These are phyloP conservation scores for Drosophila lacicola DNA, from an alignment of 2,888 invertebrate species.

Conservation along the genomic window DNA sequence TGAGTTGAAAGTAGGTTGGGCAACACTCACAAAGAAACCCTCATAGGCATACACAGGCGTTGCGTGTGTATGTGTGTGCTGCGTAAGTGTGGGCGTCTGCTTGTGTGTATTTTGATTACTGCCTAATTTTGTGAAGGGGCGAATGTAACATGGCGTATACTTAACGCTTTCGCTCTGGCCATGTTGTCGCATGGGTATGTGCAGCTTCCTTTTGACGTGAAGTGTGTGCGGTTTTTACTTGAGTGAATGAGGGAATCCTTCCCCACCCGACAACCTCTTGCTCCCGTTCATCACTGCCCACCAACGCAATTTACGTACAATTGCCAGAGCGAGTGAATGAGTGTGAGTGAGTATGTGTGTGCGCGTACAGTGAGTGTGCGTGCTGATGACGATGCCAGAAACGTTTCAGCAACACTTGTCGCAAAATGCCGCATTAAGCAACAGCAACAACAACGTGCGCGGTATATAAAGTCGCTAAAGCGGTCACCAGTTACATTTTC, in stretches of 20 bases:
- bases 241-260: slow-evolving; percentile 69
- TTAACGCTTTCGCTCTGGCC: slow-evolving; percentile 58
- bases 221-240: slow-evolving; percentile 69
- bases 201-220: slow-evolving; percentile 64
- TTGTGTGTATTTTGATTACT: slow-evolving; percentile 75
- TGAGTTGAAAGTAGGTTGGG: slow-evolving; percentile 67
- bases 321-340: slow-evolving; percentile 40
- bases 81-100: slow-evolving; percentile 26
- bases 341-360: slow-evolving; percentile 15
- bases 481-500: slow-evolving; percentile 29
- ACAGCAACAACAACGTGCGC: slow-evolving; percentile 67
- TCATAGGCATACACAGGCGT: slow-evolving; percentile 16
- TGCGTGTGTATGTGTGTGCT: slow-evolving; percentile 15
- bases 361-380: slow-evolving; percentile 48
- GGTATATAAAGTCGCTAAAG: slow-evolving; percentile 70
- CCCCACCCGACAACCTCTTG: not conserved
- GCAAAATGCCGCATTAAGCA: slow-evolving; percentile 76
- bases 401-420: slow-evolving; percentile 77
- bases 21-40: slow-evolving; percentile 50
- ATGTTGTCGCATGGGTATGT: slow-evolving; percentile 42
- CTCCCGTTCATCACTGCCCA: slow-evolving; percentile 27
- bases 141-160: slow-evolving; percentile 69
- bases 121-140: slow-evolving; percentile 75
- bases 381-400: slow-evolving; percentile 67
- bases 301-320: slow-evolving; percentile 72